Evolutionary conservation across 2,888 invertebrate species (phyloP), one percentile per base, ranked within the genome.

Genomic region (Camptogramma bilineatum): DNA sequence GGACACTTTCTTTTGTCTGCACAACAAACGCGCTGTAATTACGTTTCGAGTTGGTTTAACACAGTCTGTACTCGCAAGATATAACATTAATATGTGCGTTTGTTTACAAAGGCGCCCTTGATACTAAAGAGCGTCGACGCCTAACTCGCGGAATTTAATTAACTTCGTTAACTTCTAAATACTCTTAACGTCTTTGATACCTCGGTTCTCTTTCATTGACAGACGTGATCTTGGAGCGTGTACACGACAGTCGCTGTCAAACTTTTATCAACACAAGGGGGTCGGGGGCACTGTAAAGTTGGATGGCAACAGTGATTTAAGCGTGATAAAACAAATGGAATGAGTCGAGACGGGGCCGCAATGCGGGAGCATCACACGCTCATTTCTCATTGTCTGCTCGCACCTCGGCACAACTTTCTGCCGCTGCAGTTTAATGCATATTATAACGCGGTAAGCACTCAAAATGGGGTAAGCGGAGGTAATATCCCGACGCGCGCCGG

Each of bases 111-210:
- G 81, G 83, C 86, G 82, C 89, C 86, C 91, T 90, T 90, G 88
- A 85, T 86, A 85, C 88, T 88, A 84, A 86, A 86, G 86, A 90
- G 85, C 84, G 84, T 80, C 84, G 81, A 80, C 84, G 85, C 85
- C 88, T 86, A 88, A 90, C 87, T 90, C 85, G 81, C 81, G 79
- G 84, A 91, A 91, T 93, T 92, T 92, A 93, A 93, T 93, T 93
- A 93, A 92, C 90, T 91, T 91, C 88, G 88, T 89, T 90, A 92
- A 91, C 90, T 93, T 90, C 90, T 88, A 91, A 92, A 93, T 88
- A 91, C 91, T 91, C 92, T 91, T 91, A 90, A 90, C 90, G 88
- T 91, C 90, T 92, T 90, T 90, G 91, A 90, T 91, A 91, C 87
- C 85, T 87, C 86, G 75, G 82, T 83, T 80, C 86, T 86, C 85